A percentile compares a stretch with the other conserved stretches of the same genome.
Evolutionary conservation across 2,888 invertebrate genomes (phyloP).

Genomic region (Clivina fossor): DNA sequence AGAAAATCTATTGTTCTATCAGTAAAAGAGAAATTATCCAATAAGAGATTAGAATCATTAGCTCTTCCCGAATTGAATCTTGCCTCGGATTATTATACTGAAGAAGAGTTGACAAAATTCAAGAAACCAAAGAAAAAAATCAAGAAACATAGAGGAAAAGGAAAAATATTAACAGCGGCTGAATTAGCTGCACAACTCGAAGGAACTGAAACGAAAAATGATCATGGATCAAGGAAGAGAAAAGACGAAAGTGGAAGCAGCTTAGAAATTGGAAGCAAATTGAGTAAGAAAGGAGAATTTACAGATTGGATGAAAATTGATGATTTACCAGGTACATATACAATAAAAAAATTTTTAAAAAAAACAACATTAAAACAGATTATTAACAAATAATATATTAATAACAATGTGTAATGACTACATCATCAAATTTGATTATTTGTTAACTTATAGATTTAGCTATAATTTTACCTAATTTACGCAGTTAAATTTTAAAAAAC

Average conservation of each 20-base stretch:
- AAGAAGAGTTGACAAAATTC: conserved; percentile 83
- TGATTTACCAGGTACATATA: conserved; percentile 67
- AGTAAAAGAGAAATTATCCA: conserved; percentile 63
- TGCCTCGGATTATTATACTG: conserved; percentile 87
- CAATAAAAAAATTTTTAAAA: no score
- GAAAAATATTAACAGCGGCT: conserved; percentile 67
- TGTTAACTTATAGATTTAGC: no score
- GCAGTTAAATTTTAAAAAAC: no score
- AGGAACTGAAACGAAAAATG: conserved; percentile 47
- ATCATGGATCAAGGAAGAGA: conserved; percentile 49
- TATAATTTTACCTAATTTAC: no score
- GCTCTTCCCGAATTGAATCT: conserved; percentile 65
- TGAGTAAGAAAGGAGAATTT: conserved; percentile 51
- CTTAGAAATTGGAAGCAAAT: conserved; percentile 54
- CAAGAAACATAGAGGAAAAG: conserved; percentile 67
- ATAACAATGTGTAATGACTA: no score
- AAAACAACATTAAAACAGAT: no score
- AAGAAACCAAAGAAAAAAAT: conserved; percentile 84
- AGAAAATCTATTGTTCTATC: conserved; percentile 55
- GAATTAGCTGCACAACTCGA: conserved; percentile 60
- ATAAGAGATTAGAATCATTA: conserved; percentile 74
- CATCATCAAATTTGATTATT: no score
- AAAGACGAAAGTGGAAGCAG: conserved; percentile 53
- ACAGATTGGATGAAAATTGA: conserved; percentile 61
- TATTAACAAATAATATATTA: no score